phyloP scores from a whole-genome alignment of 2,797 vertebrate species.

The Sciurus vulgaris region DNA sequence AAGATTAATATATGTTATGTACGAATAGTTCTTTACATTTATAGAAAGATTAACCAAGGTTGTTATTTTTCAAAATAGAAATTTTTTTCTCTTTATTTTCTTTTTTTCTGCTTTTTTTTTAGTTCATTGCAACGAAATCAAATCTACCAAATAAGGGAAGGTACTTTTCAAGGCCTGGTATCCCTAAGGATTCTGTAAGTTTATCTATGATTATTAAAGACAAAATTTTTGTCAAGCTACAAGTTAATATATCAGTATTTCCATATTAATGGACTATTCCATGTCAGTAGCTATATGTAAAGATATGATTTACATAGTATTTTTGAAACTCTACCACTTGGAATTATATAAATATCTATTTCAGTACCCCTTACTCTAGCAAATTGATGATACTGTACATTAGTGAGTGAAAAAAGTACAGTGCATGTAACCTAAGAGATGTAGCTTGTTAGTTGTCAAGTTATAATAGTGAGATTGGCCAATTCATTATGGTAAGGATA shows the following conservation, averaged over 20 bases:
- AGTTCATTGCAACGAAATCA: constrained; percentile 97
- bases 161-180: constrained; percentile 94
- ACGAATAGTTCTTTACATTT: not conserved
- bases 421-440: not conserved
- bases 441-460: constrained; percentile 25
- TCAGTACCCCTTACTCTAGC: not conserved
- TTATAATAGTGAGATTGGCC: not conserved
- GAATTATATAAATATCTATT: constrained; percentile 39
- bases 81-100: not conserved
- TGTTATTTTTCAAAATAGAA: constrained; percentile 30
- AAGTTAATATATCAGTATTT: not conserved
- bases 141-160: constrained; percentile 92
- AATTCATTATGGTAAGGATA: not conserved
- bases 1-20: not conserved
- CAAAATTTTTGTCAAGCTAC: not conserved
- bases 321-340: not conserved
- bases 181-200: constrained; percentile 96
- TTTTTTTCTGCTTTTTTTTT: constrained; percentile 64
- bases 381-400: not conserved
- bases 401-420: not conserved
- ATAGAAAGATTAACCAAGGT: constrained; percentile 30
- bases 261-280: not conserved
- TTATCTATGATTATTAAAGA: not conserved
- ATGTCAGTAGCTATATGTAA: constrained; percentile 2
- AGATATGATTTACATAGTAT: constrained; percentile 15